These are phyloP conservation scores for Brachypalpus laphriformis DNA, from an alignment of 2,888 invertebrate species.

Conservation along the genomic window DNA sequence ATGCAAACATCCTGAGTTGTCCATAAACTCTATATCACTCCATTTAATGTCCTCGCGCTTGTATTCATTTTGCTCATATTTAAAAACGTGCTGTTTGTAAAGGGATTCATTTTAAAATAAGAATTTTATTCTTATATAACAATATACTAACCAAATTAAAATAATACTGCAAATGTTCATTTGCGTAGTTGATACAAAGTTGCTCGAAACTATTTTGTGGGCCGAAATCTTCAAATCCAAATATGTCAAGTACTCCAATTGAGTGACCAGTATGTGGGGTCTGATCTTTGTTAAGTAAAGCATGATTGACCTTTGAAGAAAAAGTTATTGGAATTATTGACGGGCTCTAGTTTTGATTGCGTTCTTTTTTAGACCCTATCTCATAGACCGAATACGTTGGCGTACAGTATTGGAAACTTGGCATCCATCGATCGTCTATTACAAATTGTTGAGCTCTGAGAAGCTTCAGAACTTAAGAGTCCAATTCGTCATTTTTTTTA, in stretches of 20 bases:
- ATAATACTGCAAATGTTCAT: slow-evolving; percentile 98
- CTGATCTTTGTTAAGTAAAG: slow-evolving; percentile 95
- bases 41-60: slow-evolving; percentile 95
- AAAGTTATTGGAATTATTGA: slow-evolving; percentile 7
- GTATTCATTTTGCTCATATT: slow-evolving; percentile 98
- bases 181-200: slow-evolving; percentile 98
- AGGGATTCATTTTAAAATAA: not conserved
- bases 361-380: too few relatives aligned
- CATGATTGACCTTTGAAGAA: slow-evolving; percentile 87
- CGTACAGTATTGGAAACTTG: too few relatives aligned
- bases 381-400: too few relatives aligned
- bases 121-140: not conserved
- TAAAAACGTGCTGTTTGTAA: slow-evolving; percentile 93
- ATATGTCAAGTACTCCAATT: slow-evolving; percentile 97
- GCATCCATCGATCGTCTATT: too few relatives aligned
- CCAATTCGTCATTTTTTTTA: too few relatives aligned
- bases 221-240: slow-evolving; percentile 98
- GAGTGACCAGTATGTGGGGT: slow-evolving; percentile 96
- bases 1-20: slow-evolving; percentile 96
- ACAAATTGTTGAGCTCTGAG: too few relatives aligned
- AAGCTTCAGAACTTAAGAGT: too few relatives aligned
- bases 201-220: slow-evolving; percentile 96
- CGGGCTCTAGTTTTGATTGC: too few relatives aligned
- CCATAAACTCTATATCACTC: slow-evolving; percentile 98
- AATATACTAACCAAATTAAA: slow-evolving; percentile 86